Evolutionary conservation across 2,113 vertebrate genomes (phyloP).

Genomic region (Falcunculus frontatus): DNA sequence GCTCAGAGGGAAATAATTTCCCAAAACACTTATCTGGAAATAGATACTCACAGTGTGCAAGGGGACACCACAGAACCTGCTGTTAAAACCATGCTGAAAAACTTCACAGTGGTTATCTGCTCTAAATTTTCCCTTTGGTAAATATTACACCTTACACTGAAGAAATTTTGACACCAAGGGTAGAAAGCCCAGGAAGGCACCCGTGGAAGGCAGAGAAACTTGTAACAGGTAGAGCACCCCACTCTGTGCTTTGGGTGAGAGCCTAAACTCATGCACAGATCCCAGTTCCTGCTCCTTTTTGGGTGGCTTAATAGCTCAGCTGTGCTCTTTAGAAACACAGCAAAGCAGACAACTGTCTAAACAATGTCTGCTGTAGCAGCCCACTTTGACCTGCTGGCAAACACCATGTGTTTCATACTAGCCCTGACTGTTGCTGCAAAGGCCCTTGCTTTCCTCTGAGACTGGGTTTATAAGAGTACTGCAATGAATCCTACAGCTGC

Average conservation of each 20-base stretch:
- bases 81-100: not conserved
- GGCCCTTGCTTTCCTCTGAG: not conserved
- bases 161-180: not conserved
- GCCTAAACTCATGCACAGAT: not conserved
- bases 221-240: rapidly evolving
- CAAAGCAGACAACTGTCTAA: not conserved
- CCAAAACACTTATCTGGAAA: not conserved
- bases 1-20: not conserved
- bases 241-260: not conserved
- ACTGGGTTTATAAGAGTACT: not conserved
- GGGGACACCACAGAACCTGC: not conserved
- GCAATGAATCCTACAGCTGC: not conserved
- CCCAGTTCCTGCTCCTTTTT: not conserved
- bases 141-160: not conserved
- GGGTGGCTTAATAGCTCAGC: not conserved
- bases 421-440: not conserved
- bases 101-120: not conserved
- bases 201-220: not conserved
- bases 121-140: not conserved
- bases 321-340: not conserved
- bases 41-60: not conserved
- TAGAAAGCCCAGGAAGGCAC: not conserved
- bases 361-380: not conserved
- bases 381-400: not conserved
- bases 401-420: not conserved